Evolutionary conservation across 2,888 invertebrate species (phyloP), one percentile per base, ranked within the genome.

Genomic region (Lithophane ornitopus): DNA sequence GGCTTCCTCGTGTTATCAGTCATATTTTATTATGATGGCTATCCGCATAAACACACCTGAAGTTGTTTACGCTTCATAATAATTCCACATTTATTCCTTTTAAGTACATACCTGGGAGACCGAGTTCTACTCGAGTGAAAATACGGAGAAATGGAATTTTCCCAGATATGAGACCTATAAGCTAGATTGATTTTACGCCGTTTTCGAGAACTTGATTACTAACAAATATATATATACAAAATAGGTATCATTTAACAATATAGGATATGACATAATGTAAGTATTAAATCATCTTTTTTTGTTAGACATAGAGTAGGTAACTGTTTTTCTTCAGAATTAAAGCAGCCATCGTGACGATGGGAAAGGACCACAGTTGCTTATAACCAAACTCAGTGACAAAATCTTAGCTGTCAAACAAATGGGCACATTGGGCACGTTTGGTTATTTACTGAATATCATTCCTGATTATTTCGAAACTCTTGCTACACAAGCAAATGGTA

Each of bases 381-480:
- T 39, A 39, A 56, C 19, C 11, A 22, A 77, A 39, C n/a, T 16
- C 16, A 68, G 12, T 22, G 11, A 4, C 28, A 56, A 54, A 68
- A 79, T 70, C 46, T 26, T 14, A 54, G 4, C 11, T 22, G 41
- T 28, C 26, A 52, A 14, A 22, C 7, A 41, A 56, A 26, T 56
- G 41, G 70, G 41, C 70, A 79, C 70, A n/a, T n/a, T n/a, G n/a
- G n/a, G n/a, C n/a, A n/a, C 2, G 79, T 62, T 69, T 70, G n/a
- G 3, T 79, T 34, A 26, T 46, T 69, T 68, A 28, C 39, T 46
- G 19, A 68, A 67, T 46, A 54, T 22, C 34, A 41, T 22, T 44
- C 12, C 22, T 22, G n/a, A 44, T 59, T 73, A 26, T 16, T 28
- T 16, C n/a, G n/a, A 52, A 76, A 41, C 65, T 16, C n/a, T 14